Percentiles rank a stretch among this genome's conserved stretches.
phyloP scores from a whole-genome alignment of 2,113 vertebrate species.

The Nansenia antarctica region DNA sequence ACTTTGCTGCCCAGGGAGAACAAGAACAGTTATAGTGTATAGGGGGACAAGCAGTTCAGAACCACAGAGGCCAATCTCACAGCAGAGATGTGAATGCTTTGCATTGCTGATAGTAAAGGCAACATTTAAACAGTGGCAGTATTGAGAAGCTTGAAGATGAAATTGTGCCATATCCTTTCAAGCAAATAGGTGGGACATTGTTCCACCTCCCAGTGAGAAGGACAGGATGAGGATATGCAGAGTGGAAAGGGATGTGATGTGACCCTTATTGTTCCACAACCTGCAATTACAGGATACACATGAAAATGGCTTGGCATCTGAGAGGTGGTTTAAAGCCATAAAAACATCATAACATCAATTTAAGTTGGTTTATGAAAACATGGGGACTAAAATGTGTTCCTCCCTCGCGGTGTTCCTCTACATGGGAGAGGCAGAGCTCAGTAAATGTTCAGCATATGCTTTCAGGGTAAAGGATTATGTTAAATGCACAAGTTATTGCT shows the following conservation, averaged over 20 bases:
- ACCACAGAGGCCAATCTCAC: slow-evolving; percentile 23
- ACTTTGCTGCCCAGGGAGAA: slow-evolving; percentile 80
- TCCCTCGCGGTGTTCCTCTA: slow-evolving; percentile 27
- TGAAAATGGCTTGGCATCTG: slow-evolving; percentile 56
- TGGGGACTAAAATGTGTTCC: slow-evolving; percentile 45
- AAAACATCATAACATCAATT: slow-evolving; percentile 52
- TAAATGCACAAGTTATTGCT: slow-evolving; percentile 49
- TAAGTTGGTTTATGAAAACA: slow-evolving; percentile 45
- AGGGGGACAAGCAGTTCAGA: slow-evolving; percentile 10
- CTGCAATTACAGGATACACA: slow-evolving; percentile 65
- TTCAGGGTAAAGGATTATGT: slow-evolving; percentile 55
- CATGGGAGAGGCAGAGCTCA: slow-evolving; percentile 24
- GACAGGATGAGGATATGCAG: slow-evolving; percentile 70
- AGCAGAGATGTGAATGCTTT: slow-evolving; percentile 29
- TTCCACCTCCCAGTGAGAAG: slow-evolving; percentile 53
- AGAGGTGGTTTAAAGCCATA: slow-evolving; percentile 39
- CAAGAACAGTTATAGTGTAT: not conserved
- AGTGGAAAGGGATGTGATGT: slow-evolving; percentile 53
- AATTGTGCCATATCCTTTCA: slow-evolving; percentile 25
- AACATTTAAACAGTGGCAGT: not conserved
- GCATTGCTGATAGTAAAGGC: slow-evolving; percentile 31
- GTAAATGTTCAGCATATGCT: slow-evolving; percentile 43
- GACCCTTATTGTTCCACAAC: slow-evolving; percentile 66
- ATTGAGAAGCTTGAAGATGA: not conserved
- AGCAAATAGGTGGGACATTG: slow-evolving; percentile 47